Conservation (phyloP, 2,113 vertebrate species). For the Corydoras sp. region DNA sequence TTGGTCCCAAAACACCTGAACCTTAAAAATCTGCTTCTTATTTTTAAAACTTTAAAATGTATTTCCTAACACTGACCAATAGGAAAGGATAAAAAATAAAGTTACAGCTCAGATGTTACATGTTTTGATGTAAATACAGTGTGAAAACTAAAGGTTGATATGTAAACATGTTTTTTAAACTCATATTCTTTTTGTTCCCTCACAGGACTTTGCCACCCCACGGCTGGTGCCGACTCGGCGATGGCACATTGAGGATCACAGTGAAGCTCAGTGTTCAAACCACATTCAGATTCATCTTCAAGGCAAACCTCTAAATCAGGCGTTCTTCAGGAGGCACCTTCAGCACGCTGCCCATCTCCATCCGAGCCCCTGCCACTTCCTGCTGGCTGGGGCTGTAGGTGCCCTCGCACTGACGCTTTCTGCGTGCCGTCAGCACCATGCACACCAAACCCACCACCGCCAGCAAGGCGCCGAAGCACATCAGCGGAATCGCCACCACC, state of each 20-base stretch:
- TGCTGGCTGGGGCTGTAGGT: constrained; percentile 96
- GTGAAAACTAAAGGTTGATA: neutral
- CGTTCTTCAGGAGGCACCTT: constrained; percentile 96
- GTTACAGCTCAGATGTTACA: no score
- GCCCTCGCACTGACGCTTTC: constrained; percentile 91
- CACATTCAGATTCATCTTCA: neutral
- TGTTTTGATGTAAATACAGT: neutral
- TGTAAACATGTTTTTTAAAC: neutral
- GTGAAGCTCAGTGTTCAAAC: neutral
- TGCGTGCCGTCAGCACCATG: constrained; percentile 83
- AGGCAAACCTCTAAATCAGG: constrained; percentile 59
- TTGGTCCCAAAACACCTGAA: no score
- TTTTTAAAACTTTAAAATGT: neutral
- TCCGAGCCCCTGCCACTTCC: constrained; percentile 88
- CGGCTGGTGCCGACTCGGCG: neutral
- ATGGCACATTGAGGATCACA: neutral
- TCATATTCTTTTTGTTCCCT: no score
- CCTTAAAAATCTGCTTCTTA: no score
- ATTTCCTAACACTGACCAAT: neutral
- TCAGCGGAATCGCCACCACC: constrained; percentile 82
- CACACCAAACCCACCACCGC: constrained; percentile 78
- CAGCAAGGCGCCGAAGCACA: constrained; percentile 79
- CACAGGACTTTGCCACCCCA: neutral
- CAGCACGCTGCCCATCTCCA: constrained; percentile 97
- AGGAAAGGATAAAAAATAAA: no score